phyloP scores from a whole-genome alignment of 2,797 vertebrate species.

The Rhinophrynus dorsalis region DNA sequence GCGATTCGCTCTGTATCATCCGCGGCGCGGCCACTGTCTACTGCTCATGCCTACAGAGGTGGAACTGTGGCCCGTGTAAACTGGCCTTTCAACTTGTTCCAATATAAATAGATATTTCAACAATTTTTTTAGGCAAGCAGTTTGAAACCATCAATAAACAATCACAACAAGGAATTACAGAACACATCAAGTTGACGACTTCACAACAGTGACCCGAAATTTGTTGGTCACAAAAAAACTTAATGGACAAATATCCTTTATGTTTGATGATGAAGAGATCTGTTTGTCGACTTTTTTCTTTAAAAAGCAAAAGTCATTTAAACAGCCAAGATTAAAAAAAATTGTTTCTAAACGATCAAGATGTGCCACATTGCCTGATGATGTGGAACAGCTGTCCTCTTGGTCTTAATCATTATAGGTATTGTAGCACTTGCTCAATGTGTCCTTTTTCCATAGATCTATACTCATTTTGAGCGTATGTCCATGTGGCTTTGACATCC shows the following conservation, averaged over 20 bases:
- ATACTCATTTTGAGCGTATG: background rate
- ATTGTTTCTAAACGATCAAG: background rate
- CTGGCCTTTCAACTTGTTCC: too few species aligned
- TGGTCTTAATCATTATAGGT: background rate
- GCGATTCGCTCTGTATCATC: too few species aligned
- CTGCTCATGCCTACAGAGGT: too few species aligned
- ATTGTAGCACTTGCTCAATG: background rate
- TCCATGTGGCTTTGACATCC: background rate
- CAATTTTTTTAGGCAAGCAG: background rate
- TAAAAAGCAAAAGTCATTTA: background rate
- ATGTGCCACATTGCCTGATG: background rate
- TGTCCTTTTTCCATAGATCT: background rate
- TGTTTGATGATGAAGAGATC: too few species aligned
- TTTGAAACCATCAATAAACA: background rate
- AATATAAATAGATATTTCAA: constrained; percentile 53
- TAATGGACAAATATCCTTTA: too few species aligned
- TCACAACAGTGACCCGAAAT: too few species aligned
- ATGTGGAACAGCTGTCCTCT: background rate
- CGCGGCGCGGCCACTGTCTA: too few species aligned
- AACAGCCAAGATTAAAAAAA: background rate
- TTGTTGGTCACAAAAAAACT: too few species aligned
- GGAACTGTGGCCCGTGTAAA: too few species aligned
- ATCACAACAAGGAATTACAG: background rate
- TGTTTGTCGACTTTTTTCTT: background rate
- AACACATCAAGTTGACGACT: background rate